Evolutionary conservation across 2,888 invertebrate species (phyloP).

Genomic region (Drosophila subquinaria): DNA sequence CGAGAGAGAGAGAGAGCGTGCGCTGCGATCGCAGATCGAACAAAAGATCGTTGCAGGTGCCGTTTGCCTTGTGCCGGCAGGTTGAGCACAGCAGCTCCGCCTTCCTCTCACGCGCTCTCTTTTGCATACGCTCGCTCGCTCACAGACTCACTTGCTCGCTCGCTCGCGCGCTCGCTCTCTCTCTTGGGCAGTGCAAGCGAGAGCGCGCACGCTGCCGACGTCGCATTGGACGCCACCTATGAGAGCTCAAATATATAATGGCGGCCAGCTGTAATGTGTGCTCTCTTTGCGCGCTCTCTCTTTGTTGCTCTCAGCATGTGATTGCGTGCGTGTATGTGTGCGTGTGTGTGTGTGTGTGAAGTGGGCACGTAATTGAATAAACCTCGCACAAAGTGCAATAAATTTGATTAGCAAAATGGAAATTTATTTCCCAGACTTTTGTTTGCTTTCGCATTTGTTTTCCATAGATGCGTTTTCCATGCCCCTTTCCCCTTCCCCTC

Average conservation of each 20-base stretch:
- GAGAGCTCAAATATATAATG: conserved; percentile 67
- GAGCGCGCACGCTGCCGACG: conserved; percentile 27
- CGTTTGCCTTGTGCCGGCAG: conserved; percentile 43
- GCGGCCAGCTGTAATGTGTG: conserved; percentile 57
- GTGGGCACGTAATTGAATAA: conserved; percentile 74
- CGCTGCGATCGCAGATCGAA: conserved; percentile 51
- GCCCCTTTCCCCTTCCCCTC: conserved; percentile 7
- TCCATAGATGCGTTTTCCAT: conserved; percentile 56
- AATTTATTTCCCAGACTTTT: conserved; percentile 73
- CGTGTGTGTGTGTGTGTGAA: conserved; percentile 31
- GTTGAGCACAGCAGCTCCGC: conserved; percentile 63
- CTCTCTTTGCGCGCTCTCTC: neutral
- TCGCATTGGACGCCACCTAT: conserved; percentile 50
- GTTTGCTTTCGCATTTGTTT: conserved; percentile 55
- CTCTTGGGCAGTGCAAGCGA: conserved; percentile 40
- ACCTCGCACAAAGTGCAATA: conserved; percentile 78
- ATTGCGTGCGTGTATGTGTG: conserved; percentile 22
- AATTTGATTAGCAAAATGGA: conserved; percentile 82
- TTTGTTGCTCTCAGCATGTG: conserved; percentile 2
- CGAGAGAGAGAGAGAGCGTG: conserved; percentile 65
- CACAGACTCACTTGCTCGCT: conserved; percentile 42
- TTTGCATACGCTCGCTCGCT: conserved; percentile 49
- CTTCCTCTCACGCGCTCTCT: conserved; percentile 27
- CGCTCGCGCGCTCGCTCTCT: conserved; percentile 14
- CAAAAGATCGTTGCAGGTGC: conserved; percentile 63